These are phyloP conservation scores for Pocillopora verrucosa DNA, from an alignment of 64 coral and sea anemone genomes.

Conservation along the genomic window DNA sequence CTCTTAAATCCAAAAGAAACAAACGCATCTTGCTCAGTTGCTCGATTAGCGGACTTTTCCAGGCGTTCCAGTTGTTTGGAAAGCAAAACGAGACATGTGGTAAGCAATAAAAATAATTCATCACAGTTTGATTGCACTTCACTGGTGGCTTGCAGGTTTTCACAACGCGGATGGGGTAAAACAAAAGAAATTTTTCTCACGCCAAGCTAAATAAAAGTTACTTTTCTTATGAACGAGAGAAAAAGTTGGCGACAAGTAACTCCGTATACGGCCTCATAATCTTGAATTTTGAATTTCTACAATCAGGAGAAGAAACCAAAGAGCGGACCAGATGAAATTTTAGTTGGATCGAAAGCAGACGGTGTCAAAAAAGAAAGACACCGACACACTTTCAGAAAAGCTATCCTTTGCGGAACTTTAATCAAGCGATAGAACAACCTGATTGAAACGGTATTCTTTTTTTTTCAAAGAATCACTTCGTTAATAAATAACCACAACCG, in stretches of 20 bases:
- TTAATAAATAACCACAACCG: background rate
- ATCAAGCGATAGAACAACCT: background rate
- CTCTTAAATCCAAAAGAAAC: background rate
- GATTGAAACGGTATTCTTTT: background rate
- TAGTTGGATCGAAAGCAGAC: too few species aligned
- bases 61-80: background rate
- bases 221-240: background rate
- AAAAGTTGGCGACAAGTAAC: background rate
- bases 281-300: too few species aligned
- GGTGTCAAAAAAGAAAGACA: too few species aligned
- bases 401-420: background rate
- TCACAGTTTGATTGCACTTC: too few species aligned
- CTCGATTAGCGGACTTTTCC: background rate
- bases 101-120: background rate
- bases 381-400: background rate
- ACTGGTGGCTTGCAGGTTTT: background rate
- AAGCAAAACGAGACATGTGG: background rate
- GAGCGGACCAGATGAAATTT: too few species aligned
- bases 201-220: background rate
- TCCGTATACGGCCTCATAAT: background rate
- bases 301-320: too few species aligned
- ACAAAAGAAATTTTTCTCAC: background rate
- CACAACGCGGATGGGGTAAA: too few species aligned
- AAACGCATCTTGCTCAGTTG: conserved; percentile 19
- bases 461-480: background rate